Evolutionary conservation across 2,888 invertebrate species (phyloP).

Genomic region (Leptinotarsa haldemani): DNA sequence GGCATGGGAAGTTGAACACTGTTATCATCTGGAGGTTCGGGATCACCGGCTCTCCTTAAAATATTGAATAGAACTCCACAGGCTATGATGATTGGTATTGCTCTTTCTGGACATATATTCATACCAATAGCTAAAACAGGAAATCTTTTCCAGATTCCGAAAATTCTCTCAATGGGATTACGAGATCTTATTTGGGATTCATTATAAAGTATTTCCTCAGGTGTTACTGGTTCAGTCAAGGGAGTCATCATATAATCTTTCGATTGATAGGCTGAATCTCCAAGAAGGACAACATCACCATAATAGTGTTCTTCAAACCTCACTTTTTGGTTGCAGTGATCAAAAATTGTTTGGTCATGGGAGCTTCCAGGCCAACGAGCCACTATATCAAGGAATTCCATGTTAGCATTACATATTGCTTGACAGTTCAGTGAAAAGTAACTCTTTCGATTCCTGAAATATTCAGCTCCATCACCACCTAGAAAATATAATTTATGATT

Average conservation of each 20-base stretch:
- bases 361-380: slow-evolving; percentile 20
- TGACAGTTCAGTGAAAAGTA: slow-evolving; percentile 8
- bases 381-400: slow-evolving; percentile 5
- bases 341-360: slow-evolving; percentile 7
- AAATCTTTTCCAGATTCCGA: no score
- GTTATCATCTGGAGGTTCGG: not conserved
- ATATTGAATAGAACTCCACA: no score
- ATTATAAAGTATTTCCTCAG: no score
- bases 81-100: no score
- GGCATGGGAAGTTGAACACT: not conserved
- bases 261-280: no score
- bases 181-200: no score
- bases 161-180: no score
- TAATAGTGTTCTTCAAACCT: not conserved
- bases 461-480: slow-evolving; percentile 8
- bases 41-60: not conserved
- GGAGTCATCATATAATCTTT: no score
- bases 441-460: not conserved
- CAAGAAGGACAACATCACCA: no score
- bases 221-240: no score
- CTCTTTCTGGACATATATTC: no score
- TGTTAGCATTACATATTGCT: slow-evolving; percentile 5
- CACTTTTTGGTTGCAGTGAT: not conserved
- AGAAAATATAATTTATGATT: not conserved
- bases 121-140: no score